phyloP scores from a whole-genome alignment of 2,113 vertebrate genomes.

The Engystomops pustulosus region DNA sequence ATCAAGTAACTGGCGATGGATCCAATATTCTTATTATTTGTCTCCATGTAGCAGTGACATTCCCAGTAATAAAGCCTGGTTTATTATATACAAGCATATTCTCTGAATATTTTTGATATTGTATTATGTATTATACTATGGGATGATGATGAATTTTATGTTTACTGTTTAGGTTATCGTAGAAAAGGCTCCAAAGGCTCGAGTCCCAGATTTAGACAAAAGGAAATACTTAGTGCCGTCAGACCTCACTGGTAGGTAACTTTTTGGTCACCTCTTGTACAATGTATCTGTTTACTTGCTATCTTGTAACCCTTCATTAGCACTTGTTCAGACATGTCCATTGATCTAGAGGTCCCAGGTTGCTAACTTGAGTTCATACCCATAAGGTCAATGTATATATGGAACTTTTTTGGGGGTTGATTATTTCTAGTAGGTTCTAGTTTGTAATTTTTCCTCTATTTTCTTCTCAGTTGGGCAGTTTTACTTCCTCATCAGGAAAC shows the following conservation, averaged over 20 bases:
- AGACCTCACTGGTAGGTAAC: constrained; percentile 87
- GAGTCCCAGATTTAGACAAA: constrained; percentile 95
- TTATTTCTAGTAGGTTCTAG: too few relatives aligned
- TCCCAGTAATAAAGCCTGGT: too few relatives aligned
- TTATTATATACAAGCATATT: too few relatives aligned
- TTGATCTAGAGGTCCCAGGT: background rate
- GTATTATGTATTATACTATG: too few relatives aligned
- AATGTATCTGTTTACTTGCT: constrained; percentile 21
- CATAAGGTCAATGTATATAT: too few relatives aligned
- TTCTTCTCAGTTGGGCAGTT: constrained; percentile 88
- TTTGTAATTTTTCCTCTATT: background rate
- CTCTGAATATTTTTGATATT: too few relatives aligned
- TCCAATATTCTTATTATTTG: too few relatives aligned
- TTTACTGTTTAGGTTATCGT: constrained; percentile 85
- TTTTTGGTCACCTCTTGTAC: background rate
- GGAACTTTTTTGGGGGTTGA: background rate
- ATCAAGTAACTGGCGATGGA: too few relatives aligned
- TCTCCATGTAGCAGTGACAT: too few relatives aligned
- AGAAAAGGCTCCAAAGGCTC: constrained; percentile 89
- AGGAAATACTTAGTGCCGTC: constrained; percentile 97
- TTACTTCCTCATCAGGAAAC: constrained; percentile 96
- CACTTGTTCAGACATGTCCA: background rate
- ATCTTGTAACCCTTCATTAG: background rate
- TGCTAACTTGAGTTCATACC: background rate
- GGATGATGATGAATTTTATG: too few relatives aligned